Base-by-base conservation (phyloP, 2,113 vertebrate genomes). In the Heptranchias perlo region DNA sequence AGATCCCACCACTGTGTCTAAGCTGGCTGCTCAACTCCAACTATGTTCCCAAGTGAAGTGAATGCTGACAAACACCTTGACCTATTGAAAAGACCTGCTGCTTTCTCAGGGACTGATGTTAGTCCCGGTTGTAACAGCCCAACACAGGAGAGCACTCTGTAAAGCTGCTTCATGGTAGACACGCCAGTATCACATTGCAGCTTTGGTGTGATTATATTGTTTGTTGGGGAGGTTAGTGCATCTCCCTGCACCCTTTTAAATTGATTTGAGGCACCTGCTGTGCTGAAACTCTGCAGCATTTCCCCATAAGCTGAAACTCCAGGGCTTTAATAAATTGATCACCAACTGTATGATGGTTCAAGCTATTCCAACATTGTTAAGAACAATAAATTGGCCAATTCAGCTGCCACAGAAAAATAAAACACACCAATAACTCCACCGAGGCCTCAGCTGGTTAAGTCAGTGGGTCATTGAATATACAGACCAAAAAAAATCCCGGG, bases 231-330 rank as follows among this genome's bases (percentile, higher is more conserved):
- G 39, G 64, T 94, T 35, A 23, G 39, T 47, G 89, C 61, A 95
- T 69, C 86, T 96, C 73, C 95, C 44, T 92, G 21, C 39, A 87
- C 95, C 10, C 62, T 69, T 92, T 95, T 44, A 95, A 95, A 96
- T 96, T 96, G 96, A 97, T 97, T 73, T 64, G 96, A 96, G 96
- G 86, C 96, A 94, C 96, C 78, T 96, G 96, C 96, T 95, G 39
- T 31, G 89, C 92, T 82, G 89, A 93, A 18, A 62, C 58, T 31
- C 31, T 62, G 54, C 64, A 16, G 39, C 44, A 31, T 95, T 65
- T 95, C 39, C 28, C 39, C 44, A 16, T 14, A 31, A 95, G 64
- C 39, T 44, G 7, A 49, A 44, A 95, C 25, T 67, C 61, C 8
- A 95, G 44, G 21, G 8, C 39, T 95, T 49, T 49, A 62, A 39